Base-by-base conservation (phyloP, 2,797 vertebrate genomes). In the Microctenopoma lineatum region DNA sequence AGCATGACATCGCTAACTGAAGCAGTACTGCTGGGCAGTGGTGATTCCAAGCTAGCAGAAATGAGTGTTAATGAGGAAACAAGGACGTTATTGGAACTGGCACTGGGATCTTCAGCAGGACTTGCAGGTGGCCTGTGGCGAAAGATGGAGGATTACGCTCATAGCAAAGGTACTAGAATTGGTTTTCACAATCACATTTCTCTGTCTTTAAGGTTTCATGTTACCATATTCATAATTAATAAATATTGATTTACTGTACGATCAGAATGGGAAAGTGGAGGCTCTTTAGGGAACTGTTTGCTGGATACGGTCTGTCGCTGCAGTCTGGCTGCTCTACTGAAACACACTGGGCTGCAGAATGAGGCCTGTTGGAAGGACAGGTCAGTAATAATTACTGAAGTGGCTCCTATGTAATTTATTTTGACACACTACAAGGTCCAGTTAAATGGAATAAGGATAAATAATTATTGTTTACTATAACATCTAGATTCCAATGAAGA, bases 131-230 rank as follows among this genome's bases (percentile, higher is more conserved):
- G 78, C 38, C 84, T 95, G 59, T 94, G 93, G 94, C 91, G 79
- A 79, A 94, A 91, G 78, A 93, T 95, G 93, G 93, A 95, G 86
- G 94, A 94, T 60, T 94, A 93, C 12, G 92, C 93, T 16, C 85
- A 84, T 5, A 92, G 88, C 74, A 92, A 92, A 90, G 95, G 95
- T 94, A 46, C 10, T 41, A 4, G 14, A 41, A 41, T 41, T 14
- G 13, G 5, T 4, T 4, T 14, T 41, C 12, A 41, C 4, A 41
- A 41, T 41, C 1, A 7, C 14, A 44, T 44, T 66, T 16, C 54
- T 18, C 5, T 3, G n/a, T n/a, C 47, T 34, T 7, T 38, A 27
- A 6, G 32, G 54, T 0, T 45, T 68, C 52, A 11, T 72, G 12
- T 79, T 41, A 53, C 13, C 64, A 44, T 64, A n/a, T 51, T 47